These are phyloP conservation scores for Drosophila sproati DNA, from an alignment of 1,140 invertebrate genomes.

Conservation along the genomic window DNA sequence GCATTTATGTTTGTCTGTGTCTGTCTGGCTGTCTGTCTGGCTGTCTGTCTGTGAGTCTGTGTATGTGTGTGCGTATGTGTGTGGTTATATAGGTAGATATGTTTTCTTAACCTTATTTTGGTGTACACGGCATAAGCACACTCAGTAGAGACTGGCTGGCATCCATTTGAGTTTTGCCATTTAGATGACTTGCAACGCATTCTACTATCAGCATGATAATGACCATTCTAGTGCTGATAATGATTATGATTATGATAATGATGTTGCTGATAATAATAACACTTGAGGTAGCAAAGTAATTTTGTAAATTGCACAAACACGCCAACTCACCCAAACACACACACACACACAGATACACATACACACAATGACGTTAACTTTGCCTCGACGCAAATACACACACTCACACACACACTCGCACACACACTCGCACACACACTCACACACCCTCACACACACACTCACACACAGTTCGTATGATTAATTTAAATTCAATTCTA, in stretches of 20 bases:
- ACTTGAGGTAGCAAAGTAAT: conserved; percentile 54
- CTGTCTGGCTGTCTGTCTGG: neutral
- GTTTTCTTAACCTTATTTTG: conserved; percentile 74
- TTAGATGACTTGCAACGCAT: conserved; percentile 40
- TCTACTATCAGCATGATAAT: conserved; percentile 23
- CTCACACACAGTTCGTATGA: conserved; percentile 70
- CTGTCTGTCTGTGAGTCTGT: conserved; percentile 21
- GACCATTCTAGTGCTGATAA: conserved; percentile 27
- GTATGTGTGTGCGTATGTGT: conserved; percentile 6
- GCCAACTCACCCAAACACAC: neutral
- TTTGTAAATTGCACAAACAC: conserved; percentile 72
- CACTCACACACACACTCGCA: conserved; percentile 27
- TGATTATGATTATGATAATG: conserved; percentile 21
- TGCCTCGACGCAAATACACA: conserved; percentile 3
- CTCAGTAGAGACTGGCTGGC: conserved; percentile 1
- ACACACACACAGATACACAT: neutral
- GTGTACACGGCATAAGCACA: conserved; percentile 40
- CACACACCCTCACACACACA: conserved; percentile 25
- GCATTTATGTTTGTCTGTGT: too few relatives aligned
- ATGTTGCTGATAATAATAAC: conserved; percentile 13
- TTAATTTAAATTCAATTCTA: conserved; percentile 80
- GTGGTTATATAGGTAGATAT: conserved; percentile 35
- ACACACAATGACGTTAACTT: neutral
- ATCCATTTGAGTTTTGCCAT: conserved; percentile 45
- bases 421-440: conserved; percentile 4